phyloP scores from a whole-genome alignment of 2,888 invertebrate species.

The Caenorhabditis afra region DNA sequence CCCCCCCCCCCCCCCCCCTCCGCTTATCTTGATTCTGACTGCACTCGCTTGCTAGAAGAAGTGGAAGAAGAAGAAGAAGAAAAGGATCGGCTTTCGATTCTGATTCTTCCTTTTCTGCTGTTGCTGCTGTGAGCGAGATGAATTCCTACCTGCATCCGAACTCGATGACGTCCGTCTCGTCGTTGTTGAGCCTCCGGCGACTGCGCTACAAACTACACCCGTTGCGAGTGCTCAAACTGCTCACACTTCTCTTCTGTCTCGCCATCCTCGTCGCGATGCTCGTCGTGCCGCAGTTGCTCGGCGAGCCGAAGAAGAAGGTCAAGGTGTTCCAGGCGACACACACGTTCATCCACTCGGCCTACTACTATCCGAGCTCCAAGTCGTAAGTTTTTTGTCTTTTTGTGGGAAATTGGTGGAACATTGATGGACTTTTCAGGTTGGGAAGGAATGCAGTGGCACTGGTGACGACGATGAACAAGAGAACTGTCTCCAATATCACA shows the following conservation, averaged over 20 bases:
- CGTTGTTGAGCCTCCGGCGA: neutral
- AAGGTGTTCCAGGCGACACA: constrained; percentile 18
- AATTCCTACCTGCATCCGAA: constrained; percentile 14
- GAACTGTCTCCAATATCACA: constrained; percentile 27
- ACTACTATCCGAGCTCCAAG: constrained; percentile 31
- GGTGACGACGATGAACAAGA: constrained; percentile 46
- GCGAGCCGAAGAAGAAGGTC: constrained; percentile 3
- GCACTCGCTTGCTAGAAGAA: no score
- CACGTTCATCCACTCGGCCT: constrained; percentile 25
- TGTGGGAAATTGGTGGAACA: no score
- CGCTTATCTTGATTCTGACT: no score
- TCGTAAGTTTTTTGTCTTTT: no score
- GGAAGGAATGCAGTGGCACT: constrained; percentile 34
- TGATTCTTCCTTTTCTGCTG: neutral
- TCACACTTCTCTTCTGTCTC: neutral
- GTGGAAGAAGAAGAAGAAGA: no score
- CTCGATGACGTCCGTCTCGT: neutral
- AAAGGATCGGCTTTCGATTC: no score
- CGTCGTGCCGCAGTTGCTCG: neutral
- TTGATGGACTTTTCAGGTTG: no score
- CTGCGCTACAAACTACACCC: constrained; percentile 15
- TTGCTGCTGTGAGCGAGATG: neutral
- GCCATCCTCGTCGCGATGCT: neutral
- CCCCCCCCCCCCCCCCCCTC: no score
- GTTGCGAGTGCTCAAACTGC: constrained; percentile 11